Evolutionary conservation across 2,113 vertebrate genomes (phyloP), one percentile per base, ranked within the genome.

Genomic region (Otocyon megalotis): DNA sequence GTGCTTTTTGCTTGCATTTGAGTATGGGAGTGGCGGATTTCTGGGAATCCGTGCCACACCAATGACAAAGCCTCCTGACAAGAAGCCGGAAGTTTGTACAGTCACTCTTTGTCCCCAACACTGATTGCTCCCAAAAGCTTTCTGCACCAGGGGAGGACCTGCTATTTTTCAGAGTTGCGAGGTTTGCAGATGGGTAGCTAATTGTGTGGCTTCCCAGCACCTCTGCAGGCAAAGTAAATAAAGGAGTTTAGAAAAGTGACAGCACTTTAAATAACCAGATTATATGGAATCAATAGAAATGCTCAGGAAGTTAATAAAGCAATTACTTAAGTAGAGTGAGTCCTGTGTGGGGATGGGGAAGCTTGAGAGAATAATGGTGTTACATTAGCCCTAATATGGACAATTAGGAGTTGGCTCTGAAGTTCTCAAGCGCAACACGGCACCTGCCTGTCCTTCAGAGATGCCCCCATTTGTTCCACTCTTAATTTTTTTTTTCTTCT

Each of bases 201-300:
- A 88, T 30, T 69, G 53, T 53, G 63, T 48, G 63, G 3, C 79
- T 98, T 96, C 96, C 87, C 80, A 90, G 90, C 32, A 60, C 87
- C 87, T 85, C 71, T 81, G 20, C 22, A 58, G 17, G 76, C 94
- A 71, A 81, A 82, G 32, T 58, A 92, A 97, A 96, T 92, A 93
- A 63, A 94, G 48, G 82, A 79, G 71, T 90, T 92, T 71, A 95
- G 84, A 86, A 58, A 95, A 90, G 71, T 54, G 88, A 77, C 87
- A 88, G 90, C 69, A 56, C 80, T 97, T 96, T 84, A 96, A 96
- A 90, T 87, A 97, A 95, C 76, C 67, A 77, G 87, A 96, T 96
- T 90, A 92, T 50, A 32, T 65, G 17, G 53, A 88, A 92, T 97
- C 89, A 26, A 85, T 79, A 94, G 92, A 90, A 93, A 93, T 58